Evolutionary conservation across 2,888 invertebrate species (phyloP).

Genomic region (Microchrysa polita): DNA sequence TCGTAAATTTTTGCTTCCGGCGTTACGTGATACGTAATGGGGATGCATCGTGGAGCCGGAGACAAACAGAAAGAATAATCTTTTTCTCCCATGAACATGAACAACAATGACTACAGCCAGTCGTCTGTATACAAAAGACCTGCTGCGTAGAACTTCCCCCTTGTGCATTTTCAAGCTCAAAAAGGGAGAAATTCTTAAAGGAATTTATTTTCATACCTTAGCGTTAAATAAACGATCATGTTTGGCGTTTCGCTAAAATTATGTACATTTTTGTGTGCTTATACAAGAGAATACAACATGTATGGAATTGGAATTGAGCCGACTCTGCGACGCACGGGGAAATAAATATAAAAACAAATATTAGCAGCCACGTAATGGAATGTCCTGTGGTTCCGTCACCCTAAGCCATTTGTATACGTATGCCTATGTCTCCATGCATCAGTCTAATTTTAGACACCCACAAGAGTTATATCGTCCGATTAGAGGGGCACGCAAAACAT

Average conservation of each 20-base stretch:
- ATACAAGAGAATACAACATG: too few relatives aligned
- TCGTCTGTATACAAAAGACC: neutral
- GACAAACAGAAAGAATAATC: too few relatives aligned
- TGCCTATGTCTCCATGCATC: too few relatives aligned
- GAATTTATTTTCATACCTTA: conserved; percentile 37
- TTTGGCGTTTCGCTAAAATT: conserved; percentile 38
- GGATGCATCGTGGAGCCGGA: neutral
- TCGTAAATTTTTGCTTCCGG: conserved; percentile 49
- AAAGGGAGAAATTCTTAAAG: neutral
- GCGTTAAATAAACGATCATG: conserved; percentile 26
- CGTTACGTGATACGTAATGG: conserved; percentile 22
- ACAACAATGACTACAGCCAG: neutral
- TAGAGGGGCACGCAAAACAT: too few relatives aligned
- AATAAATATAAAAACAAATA: conserved; percentile 42
- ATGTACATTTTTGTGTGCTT: conserved; percentile 22
- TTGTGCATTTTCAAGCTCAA: conserved; percentile 6
- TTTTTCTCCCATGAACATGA: neutral
- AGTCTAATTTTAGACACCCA: too few relatives aligned
- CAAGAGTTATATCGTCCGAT: too few relatives aligned
- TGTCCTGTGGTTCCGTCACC: conserved; percentile 30
- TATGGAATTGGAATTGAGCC: too few relatives aligned
- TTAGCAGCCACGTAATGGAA: conserved; percentile 26
- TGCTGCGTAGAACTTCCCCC: too few relatives aligned
- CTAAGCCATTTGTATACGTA: neutral
- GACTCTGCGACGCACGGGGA: neutral